Conservation (phyloP, 2,888 invertebrate genomes). For the Trachelus stipa region DNA sequence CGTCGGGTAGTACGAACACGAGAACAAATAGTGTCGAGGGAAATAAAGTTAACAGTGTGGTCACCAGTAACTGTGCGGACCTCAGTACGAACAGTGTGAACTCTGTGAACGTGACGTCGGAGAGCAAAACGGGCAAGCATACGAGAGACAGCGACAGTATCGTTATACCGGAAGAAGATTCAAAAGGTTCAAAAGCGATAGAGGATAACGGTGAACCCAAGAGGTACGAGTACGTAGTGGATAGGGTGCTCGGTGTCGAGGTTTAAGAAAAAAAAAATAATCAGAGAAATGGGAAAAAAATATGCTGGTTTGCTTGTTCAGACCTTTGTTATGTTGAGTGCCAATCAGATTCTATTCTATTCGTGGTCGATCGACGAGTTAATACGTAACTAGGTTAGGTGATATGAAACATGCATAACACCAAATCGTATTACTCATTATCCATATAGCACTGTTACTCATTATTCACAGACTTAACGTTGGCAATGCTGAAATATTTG, state of each 20-base stretch:
- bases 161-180: conserved; percentile 26
- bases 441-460: background rate
- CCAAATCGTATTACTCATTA: background rate
- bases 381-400: background rate
- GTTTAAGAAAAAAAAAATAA: conserved; percentile 70
- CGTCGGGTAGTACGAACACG: background rate
- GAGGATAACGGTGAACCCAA: conserved; percentile 65
- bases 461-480: background rate
- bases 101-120: conserved; percentile 34
- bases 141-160: conserved; percentile 20
- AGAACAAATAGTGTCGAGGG: background rate
- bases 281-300: background rate
- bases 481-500: background rate
- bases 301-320: background rate
- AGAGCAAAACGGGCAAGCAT: conserved; percentile 23
- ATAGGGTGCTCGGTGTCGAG: conserved; percentile 86
- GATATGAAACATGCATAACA: background rate
- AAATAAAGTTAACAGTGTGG: conserved; percentile 24
- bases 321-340: background rate
- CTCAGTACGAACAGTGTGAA: conserved; percentile 20
- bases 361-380: background rate
- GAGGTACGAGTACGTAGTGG: conserved; percentile 85
- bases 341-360: background rate
- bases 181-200: conserved; percentile 23
- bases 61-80: background rate